phyloP scores from a whole-genome alignment of 2,888 invertebrate genomes.

The Sinohyriopsis cumingii region DNA sequence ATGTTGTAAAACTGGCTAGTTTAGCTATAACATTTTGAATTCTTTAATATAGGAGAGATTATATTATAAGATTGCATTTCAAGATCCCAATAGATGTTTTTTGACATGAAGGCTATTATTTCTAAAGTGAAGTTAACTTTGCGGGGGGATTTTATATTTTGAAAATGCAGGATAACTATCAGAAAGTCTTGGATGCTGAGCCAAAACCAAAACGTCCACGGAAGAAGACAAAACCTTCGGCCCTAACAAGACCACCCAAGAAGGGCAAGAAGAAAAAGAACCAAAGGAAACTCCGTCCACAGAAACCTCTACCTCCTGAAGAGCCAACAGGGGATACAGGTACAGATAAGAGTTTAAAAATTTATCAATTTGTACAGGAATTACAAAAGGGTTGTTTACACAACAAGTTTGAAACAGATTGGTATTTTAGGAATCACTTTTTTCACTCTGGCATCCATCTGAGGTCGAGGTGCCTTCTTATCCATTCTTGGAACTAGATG shows the following conservation, averaged over 20 bases:
- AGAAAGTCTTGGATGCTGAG: slow-evolving; percentile 81
- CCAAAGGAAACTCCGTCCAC: slow-evolving; percentile 73
- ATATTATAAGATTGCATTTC: too few relatives aligned
- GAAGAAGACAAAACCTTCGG: slow-evolving; percentile 73
- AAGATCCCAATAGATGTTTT: too few relatives aligned
- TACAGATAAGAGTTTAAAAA: slow-evolving; percentile 6
- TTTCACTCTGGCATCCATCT: background rate
- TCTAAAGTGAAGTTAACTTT: too few relatives aligned
- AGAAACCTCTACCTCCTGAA: slow-evolving; percentile 58
- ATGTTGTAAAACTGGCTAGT: too few relatives aligned
- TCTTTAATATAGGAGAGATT: too few relatives aligned
- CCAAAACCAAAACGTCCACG: slow-evolving; percentile 81
- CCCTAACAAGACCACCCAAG: slow-evolving; percentile 71
- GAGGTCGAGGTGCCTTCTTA: background rate
- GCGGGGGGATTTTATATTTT: background rate
- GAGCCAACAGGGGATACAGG: slow-evolving; percentile 43
- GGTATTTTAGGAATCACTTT: background rate
- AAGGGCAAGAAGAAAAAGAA: slow-evolving; percentile 78
- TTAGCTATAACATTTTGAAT: too few relatives aligned
- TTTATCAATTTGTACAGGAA: background rate
- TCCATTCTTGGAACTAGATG: background rate
- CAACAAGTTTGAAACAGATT: too few relatives aligned
- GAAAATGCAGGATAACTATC: slow-evolving; percentile 82
- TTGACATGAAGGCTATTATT: too few relatives aligned
- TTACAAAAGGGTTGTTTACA: too few relatives aligned